Base-by-base conservation (phyloP, 2,888 invertebrate genomes). In the Ptilodon capucinus region DNA sequence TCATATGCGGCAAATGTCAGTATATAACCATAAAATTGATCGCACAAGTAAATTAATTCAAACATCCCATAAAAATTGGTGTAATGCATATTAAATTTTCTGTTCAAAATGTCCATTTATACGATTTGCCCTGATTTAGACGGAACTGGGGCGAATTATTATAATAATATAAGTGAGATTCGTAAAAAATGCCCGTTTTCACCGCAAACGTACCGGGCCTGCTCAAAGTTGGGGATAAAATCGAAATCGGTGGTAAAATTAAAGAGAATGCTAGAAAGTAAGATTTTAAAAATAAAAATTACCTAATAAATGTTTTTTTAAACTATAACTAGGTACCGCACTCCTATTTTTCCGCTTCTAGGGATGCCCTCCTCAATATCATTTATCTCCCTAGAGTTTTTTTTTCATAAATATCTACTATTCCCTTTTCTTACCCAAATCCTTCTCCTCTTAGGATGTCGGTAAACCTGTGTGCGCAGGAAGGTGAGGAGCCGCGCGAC, bases 191-290 rank as follows among this genome's bases (percentile, higher is more conserved):
- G 90, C 90, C 90, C 25, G 84, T 90, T 5, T 91, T 91, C 48
- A 88, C 90, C 9, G 86, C 90, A 5, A 90, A 90, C 54, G 81
- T 91, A 54, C 90, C 90, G 1, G 74, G 72, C 19, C 19, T 74
- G 5, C 80, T 91, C 36, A 86, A 86, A 70, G 73, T 90, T 47
- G 90, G 90, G 4, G 90, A 91, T 54, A 79, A 79, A 57, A 88
- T 91, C 36, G 90, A 90, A 76, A 89, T 91, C 48, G 90, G 90
- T 35, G 90, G 90, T 28, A 87, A 86, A 80, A 91, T 90, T 57
- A 89, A 87, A 57, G 87, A 90, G 44, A 86, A 86, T 65, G 90
- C 90, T 23, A 72, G 89, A 57, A 91, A 91, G 90, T 91, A 76
- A 79, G 85, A 51, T 14, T n/a, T n/a, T n/a, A n/a, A n/a, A n/a